A percentile compares a stretch with the other conserved stretches of the same genome.
Conservation (phyloP, 2,113 vertebrate genomes). For the Coreoperca whiteheadi region DNA sequence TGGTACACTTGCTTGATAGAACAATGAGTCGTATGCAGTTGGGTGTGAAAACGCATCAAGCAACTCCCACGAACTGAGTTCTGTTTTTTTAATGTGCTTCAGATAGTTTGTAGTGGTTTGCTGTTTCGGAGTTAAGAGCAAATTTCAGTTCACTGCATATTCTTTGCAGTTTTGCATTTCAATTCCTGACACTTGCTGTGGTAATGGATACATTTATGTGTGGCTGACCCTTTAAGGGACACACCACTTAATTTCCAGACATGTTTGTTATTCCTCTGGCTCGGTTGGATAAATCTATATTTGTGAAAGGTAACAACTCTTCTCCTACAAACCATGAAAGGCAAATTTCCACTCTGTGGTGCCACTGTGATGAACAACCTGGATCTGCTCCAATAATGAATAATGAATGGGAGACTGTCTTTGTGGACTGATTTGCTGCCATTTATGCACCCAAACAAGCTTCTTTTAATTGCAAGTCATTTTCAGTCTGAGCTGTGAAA, state of each 20-base stretch:
- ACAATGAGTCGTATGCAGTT: not conserved
- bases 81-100: not conserved
- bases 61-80: too few species aligned
- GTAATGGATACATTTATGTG: not conserved
- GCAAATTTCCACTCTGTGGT: conserved; percentile 17
- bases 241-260: not conserved
- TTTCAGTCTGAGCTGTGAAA: conserved; percentile 17
- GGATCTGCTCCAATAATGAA: conserved; percentile 18
- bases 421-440: conserved; percentile 2
- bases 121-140: not conserved
- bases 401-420: not conserved
- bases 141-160: too few species aligned
- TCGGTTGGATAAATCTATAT: not conserved
- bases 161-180: not conserved
- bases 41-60: not conserved
- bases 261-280: not conserved
- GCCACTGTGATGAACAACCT: conserved; percentile 10
- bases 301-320: conserved; percentile 6
- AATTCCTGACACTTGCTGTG: not conserved
- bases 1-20: not conserved
- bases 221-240: not conserved
- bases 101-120: not conserved
- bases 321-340: conserved; percentile 4
- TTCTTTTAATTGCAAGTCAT: conserved; percentile 33
- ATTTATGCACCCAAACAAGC: not conserved